Percentiles rank a stretch among this genome's conserved stretches.
Conservation (phyloP, 2,888 invertebrate species). For the Neoascia interrupta region DNA sequence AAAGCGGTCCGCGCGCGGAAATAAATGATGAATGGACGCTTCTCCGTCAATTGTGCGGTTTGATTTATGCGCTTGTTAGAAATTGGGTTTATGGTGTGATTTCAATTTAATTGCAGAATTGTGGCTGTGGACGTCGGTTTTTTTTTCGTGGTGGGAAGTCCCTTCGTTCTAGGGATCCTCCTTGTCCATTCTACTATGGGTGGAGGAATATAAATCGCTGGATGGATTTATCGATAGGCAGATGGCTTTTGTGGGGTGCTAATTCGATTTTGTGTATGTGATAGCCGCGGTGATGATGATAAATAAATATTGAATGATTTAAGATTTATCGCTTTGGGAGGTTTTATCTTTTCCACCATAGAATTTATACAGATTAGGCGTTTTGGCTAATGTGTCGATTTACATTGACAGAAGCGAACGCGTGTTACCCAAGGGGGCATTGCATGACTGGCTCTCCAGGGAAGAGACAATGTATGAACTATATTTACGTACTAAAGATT, state of each 20-base stretch:
- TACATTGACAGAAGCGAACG: no score
- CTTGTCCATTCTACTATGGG: neutral
- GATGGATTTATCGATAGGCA: slow-evolving; percentile 45
- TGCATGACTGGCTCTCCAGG: no score
- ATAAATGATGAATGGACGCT: slow-evolving; percentile 39
- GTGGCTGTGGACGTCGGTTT: slow-evolving; percentile 6
- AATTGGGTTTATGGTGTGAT: slow-evolving; percentile 54
- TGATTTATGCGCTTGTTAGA: slow-evolving; percentile 51
- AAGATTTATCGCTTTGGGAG: slow-evolving; percentile 40
- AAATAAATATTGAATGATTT: slow-evolving; percentile 52
- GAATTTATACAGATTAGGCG: slow-evolving; percentile 8
- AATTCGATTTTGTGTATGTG: slow-evolving; percentile 25
- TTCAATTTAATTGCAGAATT: slow-evolving; percentile 55
- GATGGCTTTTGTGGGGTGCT: slow-evolving; percentile 39
- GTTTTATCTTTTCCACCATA: slow-evolving; percentile 27
- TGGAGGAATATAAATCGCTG: slow-evolving; percentile 31
- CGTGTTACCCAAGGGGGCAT: no score
- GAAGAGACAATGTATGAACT: no score
- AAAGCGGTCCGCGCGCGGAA: neutral
- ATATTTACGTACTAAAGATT: no score
- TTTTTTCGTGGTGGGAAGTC: neutral
- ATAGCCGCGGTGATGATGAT: slow-evolving; percentile 21
- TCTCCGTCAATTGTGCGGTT: slow-evolving; percentile 43
- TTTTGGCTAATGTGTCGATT: no score
- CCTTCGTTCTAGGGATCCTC: neutral